phyloP scores from a whole-genome alignment of 2,113 vertebrate genomes.

The Onychorhynchus coronatus region DNA sequence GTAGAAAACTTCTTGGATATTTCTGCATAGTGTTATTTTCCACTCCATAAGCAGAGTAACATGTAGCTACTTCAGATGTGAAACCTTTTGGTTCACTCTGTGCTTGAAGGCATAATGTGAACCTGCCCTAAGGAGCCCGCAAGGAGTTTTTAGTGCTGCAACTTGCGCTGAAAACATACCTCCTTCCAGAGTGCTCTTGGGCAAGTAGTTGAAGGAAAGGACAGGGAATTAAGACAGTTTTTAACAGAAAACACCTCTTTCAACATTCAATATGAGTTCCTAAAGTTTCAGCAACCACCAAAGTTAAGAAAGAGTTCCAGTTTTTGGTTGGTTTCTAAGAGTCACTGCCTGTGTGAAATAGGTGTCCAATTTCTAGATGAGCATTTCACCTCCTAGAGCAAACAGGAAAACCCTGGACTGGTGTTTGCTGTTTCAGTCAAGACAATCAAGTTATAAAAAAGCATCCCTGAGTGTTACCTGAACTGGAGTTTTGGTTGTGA shows the following conservation, averaged over 20 bases:
- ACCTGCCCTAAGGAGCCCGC: background rate
- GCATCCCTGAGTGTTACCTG: background rate
- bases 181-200: background rate
- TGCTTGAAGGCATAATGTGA: background rate
- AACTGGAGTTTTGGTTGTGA: background rate
- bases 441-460: background rate
- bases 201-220: background rate
- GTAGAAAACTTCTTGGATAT: background rate
- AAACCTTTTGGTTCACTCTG: background rate
- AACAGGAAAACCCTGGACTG: background rate
- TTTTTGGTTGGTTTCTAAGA: background rate
- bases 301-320: background rate
- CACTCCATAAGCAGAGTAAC: background rate
- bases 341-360: background rate
- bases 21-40: background rate
- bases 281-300: background rate
- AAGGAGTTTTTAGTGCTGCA: background rate
- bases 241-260: background rate
- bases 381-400: background rate
- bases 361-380: background rate
- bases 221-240: background rate
- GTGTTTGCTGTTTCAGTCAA: background rate
- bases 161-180: fast-evolving
- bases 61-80: background rate
- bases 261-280: background rate